Percentiles rank a stretch among this genome's conserved stretches.
phyloP scores from a whole-genome alignment of 1,140 invertebrate genomes.

The Bombus picipes region DNA sequence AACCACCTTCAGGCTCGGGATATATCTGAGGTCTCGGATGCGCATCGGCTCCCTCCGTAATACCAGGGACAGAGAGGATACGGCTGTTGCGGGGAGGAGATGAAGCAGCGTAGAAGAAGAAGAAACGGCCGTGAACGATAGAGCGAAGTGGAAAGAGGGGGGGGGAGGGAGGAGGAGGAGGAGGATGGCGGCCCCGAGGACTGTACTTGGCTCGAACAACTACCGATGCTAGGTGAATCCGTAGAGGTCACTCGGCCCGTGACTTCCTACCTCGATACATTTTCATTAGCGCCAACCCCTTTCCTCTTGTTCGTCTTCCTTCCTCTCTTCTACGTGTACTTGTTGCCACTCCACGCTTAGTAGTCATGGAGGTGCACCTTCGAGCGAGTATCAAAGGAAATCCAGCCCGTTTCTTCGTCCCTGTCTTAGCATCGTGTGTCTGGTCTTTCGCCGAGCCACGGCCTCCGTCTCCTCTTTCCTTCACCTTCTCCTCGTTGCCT shows the following conservation, averaged over 20 bases:
- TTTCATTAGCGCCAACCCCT: slow-evolving; percentile 66
- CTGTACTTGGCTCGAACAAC: slow-evolving; percentile 39
- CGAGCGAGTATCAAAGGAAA: slow-evolving; percentile 43
- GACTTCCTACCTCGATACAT: slow-evolving; percentile 69
- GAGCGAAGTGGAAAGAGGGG: slow-evolving; percentile 23
- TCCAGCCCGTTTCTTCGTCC: slow-evolving; percentile 1
- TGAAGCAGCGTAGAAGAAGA: slow-evolving; percentile 8
- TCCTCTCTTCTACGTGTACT: neutral
- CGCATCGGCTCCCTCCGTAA: slow-evolving; percentile 50
- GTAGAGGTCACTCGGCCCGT: slow-evolving; percentile 50
- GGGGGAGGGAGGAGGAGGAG: too few relatives aligned
- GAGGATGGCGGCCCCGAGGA: slow-evolving; percentile 23
- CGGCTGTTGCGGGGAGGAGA: neutral
- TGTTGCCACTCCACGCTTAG: slow-evolving; percentile 16
- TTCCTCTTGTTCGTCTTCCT: neutral
- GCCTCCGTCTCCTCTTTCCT: neutral
- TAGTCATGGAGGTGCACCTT: slow-evolving; percentile 26
- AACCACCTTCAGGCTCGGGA: slow-evolving; percentile 65
- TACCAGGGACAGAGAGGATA: slow-evolving; percentile 47
- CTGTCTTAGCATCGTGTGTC: neutral
- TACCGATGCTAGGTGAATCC: slow-evolving; percentile 45
- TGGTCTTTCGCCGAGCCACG: neutral
- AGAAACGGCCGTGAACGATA: slow-evolving; percentile 42
- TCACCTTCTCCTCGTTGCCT: neutral
- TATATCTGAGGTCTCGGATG: slow-evolving; percentile 60